Base-by-base conservation (phyloP, 2,888 invertebrate species). In the Clostera curtula region DNA sequence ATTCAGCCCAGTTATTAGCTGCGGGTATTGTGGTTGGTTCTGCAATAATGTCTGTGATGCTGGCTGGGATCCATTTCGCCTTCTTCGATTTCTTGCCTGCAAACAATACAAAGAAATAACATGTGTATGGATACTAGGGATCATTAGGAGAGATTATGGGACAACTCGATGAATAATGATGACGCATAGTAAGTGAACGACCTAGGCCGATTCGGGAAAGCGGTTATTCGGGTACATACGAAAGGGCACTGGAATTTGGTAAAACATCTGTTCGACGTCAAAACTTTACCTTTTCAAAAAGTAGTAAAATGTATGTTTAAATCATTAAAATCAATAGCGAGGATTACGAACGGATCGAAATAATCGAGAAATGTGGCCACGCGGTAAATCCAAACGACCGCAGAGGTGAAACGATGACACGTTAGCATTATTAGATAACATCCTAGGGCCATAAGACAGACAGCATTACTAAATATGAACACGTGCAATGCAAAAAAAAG, bases 1-100 rank as follows among this genome's bases (percentile, higher is more conserved):
- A 90, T 56, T 93, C 93, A 24, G 92, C 94, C 91, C 96, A 94
- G 59, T 87, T 86, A 73, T 87, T 87, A 56, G 85, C 70, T 35
- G 87, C 73, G 29, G 87, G 80, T 34, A 86, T 82, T 32, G 87
- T 85, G 27, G 88, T 88, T 31, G 89, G 86, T 61, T 91, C 90
- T 39, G 90, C 90, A 49, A 96, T 85, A 70, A 96, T 95, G 57
- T 91, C 91, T 69, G 90, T 93, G 59, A 96, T 85, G 51, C 90
- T 88, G 58, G 95, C 77, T 41, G 92, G 91, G 68, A 90, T 92
- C 69, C 93, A 93, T 87, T 93, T 95, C 75, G 87, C 87, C 86
- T 93, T 96, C 86, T 91, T 94, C 71, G 87, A 89, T 87, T 92
- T 95, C 88, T 91, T 95, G 79, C 88, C 92, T 93, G 85, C 33